Evolutionary conservation across 2,888 invertebrate species (phyloP).

Genomic region (Drosophila suboccidentalis): DNA sequence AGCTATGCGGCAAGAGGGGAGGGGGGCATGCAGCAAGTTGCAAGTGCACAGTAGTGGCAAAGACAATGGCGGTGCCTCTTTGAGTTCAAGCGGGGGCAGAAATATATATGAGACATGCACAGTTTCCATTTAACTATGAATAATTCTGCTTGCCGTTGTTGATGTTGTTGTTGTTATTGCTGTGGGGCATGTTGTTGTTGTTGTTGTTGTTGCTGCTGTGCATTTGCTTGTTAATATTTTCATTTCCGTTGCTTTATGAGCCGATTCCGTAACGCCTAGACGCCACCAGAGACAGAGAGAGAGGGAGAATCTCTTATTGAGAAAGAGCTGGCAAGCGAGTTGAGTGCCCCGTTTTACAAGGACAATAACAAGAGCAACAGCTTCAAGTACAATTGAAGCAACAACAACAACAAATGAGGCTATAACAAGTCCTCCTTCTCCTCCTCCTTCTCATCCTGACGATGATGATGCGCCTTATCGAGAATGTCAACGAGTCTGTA

Average conservation of each 20-base stretch:
- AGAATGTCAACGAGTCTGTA: constrained; percentile 67
- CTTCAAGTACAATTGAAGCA: constrained; percentile 61
- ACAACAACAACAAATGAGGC: constrained; percentile 58
- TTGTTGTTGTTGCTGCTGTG: constrained; percentile 58
- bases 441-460: constrained; percentile 1
- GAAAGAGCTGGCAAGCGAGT: constrained; percentile 42
- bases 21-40: constrained; percentile 6
- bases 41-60: constrained; percentile 29
- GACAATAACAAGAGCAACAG: constrained; percentile 74
- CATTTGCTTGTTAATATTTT: constrained; percentile 83
- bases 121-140: constrained; percentile 78
- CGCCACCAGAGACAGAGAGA: constrained; percentile 22
- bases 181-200: constrained; percentile 24
- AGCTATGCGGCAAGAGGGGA: not conserved
- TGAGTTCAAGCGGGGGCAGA: constrained; percentile 40
- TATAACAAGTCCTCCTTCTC: constrained; percentile 49
- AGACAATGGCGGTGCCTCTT: constrained; percentile 47
- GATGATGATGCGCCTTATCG: constrained; percentile 59
- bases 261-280: constrained; percentile 75
- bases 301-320: not conserved
- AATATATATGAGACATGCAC: constrained; percentile 61
- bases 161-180: constrained; percentile 6
- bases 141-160: constrained; percentile 60
- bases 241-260: constrained; percentile 83
- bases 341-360: constrained; percentile 72